Conservation (phyloP, 2,888 invertebrate species). For the Erpobdella octoculata region DNA sequence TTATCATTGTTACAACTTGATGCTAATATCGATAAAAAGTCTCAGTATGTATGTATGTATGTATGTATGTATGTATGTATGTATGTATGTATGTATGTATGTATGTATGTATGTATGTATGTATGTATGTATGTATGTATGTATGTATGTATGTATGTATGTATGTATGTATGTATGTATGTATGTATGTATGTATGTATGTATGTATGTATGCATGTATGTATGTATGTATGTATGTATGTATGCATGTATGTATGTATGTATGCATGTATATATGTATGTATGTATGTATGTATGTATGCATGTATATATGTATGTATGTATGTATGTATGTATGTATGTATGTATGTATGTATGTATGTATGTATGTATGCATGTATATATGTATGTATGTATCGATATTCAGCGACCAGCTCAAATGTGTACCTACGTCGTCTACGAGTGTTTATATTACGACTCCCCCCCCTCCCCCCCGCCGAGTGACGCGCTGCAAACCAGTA, state of each 20-base stretch:
- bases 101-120: not conserved
- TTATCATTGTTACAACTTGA: not conserved
- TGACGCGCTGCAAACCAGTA: not conserved
- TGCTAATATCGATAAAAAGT: too few relatives aligned
- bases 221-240: too few relatives aligned
- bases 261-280: too few relatives aligned
- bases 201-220: too few relatives aligned
- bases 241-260: too few relatives aligned
- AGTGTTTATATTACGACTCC: too few relatives aligned
- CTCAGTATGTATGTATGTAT: slow-evolving; percentile 15
- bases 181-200: too few relatives aligned
- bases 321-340: not conserved
- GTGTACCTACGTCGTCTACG: not conserved
- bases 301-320: not conserved
- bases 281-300: not conserved
- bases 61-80: slow-evolving; percentile 19
- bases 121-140: too few relatives aligned
- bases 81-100: slow-evolving; percentile 10
- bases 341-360: slow-evolving; percentile 11
- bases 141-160: too few relatives aligned
- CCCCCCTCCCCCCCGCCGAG: not conserved
- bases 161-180: too few relatives aligned
- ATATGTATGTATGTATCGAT: slow-evolving; percentile 5
- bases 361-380: slow-evolving; percentile 18
- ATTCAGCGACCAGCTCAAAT: not conserved